Percentiles rank a stretch among this genome's conserved stretches.
phyloP scores from a whole-genome alignment of 2,797 vertebrate genomes.

The Acanthornis magna region DNA sequence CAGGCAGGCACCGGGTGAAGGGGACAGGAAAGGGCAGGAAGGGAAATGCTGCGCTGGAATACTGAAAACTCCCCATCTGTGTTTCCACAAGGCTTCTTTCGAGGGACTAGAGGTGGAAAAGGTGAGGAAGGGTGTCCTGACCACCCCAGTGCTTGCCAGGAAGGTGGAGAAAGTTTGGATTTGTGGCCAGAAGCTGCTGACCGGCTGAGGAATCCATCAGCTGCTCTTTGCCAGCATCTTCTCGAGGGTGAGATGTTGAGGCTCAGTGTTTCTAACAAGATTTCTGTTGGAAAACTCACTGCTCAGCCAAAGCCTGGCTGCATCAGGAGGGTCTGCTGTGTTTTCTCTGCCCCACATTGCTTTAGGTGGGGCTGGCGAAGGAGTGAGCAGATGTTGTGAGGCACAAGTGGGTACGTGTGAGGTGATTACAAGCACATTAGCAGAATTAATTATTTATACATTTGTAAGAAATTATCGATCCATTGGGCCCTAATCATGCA shows the following conservation, averaged over 20 bases:
- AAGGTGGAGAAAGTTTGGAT: background rate
- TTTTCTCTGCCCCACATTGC: background rate
- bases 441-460: background rate
- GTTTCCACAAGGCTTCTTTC: background rate
- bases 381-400: background rate
- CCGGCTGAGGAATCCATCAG: background rate
- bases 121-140: background rate
- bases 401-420: background rate
- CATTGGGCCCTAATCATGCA: background rate
- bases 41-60: background rate
- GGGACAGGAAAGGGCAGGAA: background rate
- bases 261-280: fast-evolving
- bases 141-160: background rate
- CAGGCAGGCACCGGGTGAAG: fast-evolving
- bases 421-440: background rate
- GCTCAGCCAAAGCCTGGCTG: background rate
- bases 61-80: background rate
- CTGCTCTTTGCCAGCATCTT: fast-evolving
- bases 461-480: constrained; percentile 15
- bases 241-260: fast-evolving
- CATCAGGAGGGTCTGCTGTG: background rate
- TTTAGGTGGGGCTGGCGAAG: background rate
- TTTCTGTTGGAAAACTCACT: background rate
- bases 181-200: background rate
- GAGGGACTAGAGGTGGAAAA: background rate